A percentile compares a stretch with the other conserved stretches of the same genome.
Conservation (phyloP, 2,797 vertebrate species). For the Rhabdophis nuchalis region DNA sequence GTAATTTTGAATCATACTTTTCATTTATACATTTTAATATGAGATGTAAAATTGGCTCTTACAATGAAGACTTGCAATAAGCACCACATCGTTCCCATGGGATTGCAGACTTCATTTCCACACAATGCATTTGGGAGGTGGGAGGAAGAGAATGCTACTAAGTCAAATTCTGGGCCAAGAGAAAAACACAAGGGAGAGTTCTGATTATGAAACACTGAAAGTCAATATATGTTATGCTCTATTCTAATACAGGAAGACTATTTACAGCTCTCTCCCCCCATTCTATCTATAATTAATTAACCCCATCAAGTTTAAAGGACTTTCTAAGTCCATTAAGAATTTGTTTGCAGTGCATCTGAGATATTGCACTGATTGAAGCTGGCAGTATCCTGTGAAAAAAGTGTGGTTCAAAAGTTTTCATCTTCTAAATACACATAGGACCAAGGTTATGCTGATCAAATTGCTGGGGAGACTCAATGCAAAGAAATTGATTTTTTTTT, state of each 20-base stretch:
- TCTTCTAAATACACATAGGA: neutral
- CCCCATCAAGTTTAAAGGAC: neutral
- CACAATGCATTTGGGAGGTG: neutral
- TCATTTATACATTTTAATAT: constrained; percentile 16
- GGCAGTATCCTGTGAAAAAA: neutral
- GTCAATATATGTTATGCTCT: neutral
- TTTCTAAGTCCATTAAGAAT: neutral
- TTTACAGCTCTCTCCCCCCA: neutral
- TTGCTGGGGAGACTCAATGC: neutral
- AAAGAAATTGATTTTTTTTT: neutral
- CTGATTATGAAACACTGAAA: neutral
- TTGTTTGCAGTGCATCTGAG: neutral
- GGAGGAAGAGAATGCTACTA: neutral
- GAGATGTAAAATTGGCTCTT: constrained; percentile 2
- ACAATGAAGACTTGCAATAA: neutral
- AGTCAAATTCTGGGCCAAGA: neutral
- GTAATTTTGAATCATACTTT: neutral
- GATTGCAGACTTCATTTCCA: neutral
- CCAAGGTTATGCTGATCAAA: neutral
- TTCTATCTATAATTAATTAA: constrained; percentile 4
- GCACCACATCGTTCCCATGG: neutral
- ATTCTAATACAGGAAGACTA: neutral
- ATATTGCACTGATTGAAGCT: neutral
- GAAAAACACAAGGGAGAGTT: neutral
- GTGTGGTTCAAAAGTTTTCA: neutral